Evolutionary conservation across 2,888 invertebrate genomes (phyloP).

Genomic region (Acanthopleura granulata): DNA sequence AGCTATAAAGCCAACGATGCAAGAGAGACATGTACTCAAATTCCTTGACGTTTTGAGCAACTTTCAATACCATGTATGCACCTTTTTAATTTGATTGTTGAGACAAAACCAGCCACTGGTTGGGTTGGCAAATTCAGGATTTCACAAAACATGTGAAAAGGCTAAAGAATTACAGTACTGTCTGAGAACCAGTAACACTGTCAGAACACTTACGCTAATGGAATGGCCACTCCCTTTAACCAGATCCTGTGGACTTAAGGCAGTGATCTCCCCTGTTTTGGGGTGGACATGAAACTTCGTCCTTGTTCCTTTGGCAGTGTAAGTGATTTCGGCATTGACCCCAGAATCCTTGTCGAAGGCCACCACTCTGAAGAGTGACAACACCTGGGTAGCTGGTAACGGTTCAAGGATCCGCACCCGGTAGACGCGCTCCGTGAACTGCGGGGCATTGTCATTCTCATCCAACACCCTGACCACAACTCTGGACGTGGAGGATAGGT

Average conservation of each 20-base stretch:
- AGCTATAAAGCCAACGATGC: no score
- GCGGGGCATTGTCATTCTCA: slow-evolving; percentile 62
- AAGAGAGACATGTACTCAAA: no score
- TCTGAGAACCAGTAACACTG: no score
- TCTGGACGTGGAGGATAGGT: slow-evolving; percentile 81
- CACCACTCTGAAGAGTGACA: slow-evolving; percentile 55
- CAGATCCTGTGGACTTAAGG: slow-evolving; percentile 76
- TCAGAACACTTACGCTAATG: slow-evolving; percentile 74
- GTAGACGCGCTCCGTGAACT: slow-evolving; percentile 51
- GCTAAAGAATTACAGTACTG: no score
- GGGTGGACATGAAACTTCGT: slow-evolving; percentile 78
- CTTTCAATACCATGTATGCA: no score
- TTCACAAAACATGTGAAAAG: no score
- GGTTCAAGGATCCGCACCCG: slow-evolving; percentile 47
- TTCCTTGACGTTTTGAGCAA: no score
- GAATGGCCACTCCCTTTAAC: slow-evolving; percentile 78
- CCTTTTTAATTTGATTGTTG: no score
- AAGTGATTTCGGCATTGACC: slow-evolving; percentile 76
- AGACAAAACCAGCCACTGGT: no score
- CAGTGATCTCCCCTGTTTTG: slow-evolving; percentile 84
- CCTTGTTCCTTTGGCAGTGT: slow-evolving; percentile 72
- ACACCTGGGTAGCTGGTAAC: slow-evolving; percentile 32
- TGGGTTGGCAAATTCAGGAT: no score
- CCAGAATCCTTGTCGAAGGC: slow-evolving; percentile 65
- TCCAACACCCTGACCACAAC: slow-evolving; percentile 63